A percentile compares a stretch with the other conserved stretches of the same genome.
Evolutionary conservation across 2,888 invertebrate genomes (phyloP).

Genomic region (Dynastes maya): DNA sequence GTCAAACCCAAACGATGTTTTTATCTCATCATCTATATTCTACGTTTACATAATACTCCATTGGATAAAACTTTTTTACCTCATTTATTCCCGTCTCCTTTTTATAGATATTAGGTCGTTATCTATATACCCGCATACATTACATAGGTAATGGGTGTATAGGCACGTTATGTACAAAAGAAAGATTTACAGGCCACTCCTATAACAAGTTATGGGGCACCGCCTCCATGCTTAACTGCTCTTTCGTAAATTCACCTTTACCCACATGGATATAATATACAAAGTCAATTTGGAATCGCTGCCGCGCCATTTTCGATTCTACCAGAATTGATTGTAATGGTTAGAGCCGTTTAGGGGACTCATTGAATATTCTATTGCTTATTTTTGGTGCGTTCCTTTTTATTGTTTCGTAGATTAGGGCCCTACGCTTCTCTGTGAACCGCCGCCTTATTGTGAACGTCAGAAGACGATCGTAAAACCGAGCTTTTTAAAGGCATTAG

Average conservation of each 20-base stretch:
- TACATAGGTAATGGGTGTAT: constrained; percentile 12
- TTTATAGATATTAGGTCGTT: constrained; percentile 37
- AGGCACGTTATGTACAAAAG: constrained; percentile 34
- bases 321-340: constrained; percentile 37
- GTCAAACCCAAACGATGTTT: too few species aligned
- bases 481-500: constrained; percentile 24
- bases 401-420: constrained; percentile 32
- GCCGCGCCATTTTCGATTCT: constrained; percentile 49
- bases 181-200: constrained; percentile 48
- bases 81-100: constrained; percentile 39
- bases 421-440: not conserved
- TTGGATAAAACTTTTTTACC: constrained; percentile 32
- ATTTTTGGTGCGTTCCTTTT: constrained; percentile 35
- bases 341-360: constrained; percentile 42
- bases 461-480: constrained; percentile 19
- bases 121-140: constrained; percentile 17
- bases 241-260: constrained; percentile 45
- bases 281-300: constrained; percentile 11
- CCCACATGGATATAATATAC: constrained; percentile 1
- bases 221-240: constrained; percentile 42
- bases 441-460: not conserved
- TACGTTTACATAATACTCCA: not conserved
- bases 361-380: constrained; percentile 51
- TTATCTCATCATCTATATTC: too few species aligned
- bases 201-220: constrained; percentile 45